Base-by-base conservation (phyloP, 2,888 invertebrate species). In the Yponomeuta evonymella region DNA sequence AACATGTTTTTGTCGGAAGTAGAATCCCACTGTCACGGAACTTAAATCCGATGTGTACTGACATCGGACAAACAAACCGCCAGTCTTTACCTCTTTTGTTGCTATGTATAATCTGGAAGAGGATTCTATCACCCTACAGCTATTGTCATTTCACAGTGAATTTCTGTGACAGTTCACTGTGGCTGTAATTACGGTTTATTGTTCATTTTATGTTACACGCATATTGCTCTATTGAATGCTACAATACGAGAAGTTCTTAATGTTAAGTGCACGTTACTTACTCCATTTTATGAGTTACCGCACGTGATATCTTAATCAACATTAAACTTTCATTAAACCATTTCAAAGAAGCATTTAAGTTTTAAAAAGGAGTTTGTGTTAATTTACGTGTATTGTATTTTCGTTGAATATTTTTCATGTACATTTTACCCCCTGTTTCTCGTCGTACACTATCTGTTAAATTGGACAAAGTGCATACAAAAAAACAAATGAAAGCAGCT, bases 151-250 rank as follows among this genome's bases (percentile, higher is more conserved):
- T 79, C 51, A 70, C 58, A 76, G 76, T 70, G 80, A 84, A 83
- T 86, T 85, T 81, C 77, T 83, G 80, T 86, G 88, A 88, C 88
- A 88, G 85, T 82, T 83, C 84, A 84, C 84, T 87, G 90, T 87
- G 84, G 82, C 77, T 79, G 84, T 89, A 88, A 91, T 91, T 88
- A 89, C 80, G 76, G 77, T 73, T 83, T 80, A 90, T 90, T 91
- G 91, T 91, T 87, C 86, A 81, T 83, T 85, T 70, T 86, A 81
- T 82, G 80, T 79, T 73, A 73, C 72, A 80, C 79, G 71, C 82
- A 80, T 84, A 83, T 79, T 82, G 83, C 76, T 79, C 78, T 75
- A 75, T 77, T 78, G 12, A 58, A 15, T 58, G 51, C 12, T 58
- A 15, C 51, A 58, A 58, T 15, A 15, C 51, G 51, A 15, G 12